Evolutionary conservation across 2,113 vertebrate genomes (phyloP).

Genomic region (Brachirus orientalis): DNA sequence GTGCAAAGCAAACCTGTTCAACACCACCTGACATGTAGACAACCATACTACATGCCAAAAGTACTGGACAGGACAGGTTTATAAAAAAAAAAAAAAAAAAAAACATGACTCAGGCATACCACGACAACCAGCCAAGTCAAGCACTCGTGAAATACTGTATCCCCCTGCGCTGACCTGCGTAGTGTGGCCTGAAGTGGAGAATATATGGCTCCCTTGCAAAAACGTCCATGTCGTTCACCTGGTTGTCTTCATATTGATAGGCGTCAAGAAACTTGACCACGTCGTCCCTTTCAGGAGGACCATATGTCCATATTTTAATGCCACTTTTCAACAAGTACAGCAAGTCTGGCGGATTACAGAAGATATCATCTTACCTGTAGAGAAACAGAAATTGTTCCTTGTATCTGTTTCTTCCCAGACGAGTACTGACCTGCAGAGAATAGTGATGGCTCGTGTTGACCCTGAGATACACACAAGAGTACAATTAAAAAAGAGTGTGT

Average conservation of each 20-base stretch:
- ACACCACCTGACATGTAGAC: too few species aligned
- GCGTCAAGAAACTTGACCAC: slow-evolving; percentile 54
- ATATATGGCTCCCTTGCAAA: slow-evolving; percentile 74
- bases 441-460: slow-evolving; percentile 64
- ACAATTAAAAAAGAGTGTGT: too few species aligned
- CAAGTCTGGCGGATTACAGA: not conserved
- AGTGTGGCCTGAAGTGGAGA: slow-evolving; percentile 64
- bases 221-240: slow-evolving; percentile 61
- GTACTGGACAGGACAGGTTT: too few species aligned
- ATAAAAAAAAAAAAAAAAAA: too few species aligned
- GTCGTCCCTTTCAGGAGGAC: slow-evolving; percentile 43
- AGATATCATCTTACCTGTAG: slow-evolving; percentile 61
- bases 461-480: slow-evolving; percentile 31
- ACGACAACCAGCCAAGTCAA: too few species aligned
- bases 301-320: not conserved
- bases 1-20: too few species aligned
- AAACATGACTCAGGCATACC: slow-evolving; percentile 15
- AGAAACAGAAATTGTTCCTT: slow-evolving; percentile 81
- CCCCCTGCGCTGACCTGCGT: slow-evolving; percentile 48
- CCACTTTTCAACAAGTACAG: not conserved
- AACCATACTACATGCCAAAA: too few species aligned
- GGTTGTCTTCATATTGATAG: slow-evolving; percentile 75
- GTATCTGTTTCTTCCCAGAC: slow-evolving; percentile 70
- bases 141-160: not conserved
- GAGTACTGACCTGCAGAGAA: slow-evolving; percentile 59